phyloP scores from a whole-genome alignment of 2,888 invertebrate species.

The Apamea sordens region DNA sequence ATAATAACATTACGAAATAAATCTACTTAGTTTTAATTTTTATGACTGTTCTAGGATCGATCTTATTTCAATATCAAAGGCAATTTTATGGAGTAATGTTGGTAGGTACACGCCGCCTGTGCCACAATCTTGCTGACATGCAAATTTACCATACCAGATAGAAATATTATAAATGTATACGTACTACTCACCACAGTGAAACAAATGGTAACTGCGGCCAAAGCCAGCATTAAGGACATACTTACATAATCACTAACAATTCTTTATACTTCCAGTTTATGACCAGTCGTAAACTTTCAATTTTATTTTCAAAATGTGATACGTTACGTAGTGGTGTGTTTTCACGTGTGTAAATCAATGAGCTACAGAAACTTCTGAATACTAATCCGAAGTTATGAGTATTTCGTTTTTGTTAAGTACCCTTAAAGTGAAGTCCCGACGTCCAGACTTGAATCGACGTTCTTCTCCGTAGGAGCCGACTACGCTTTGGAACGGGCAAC shows the following conservation, averaged over 20 bases:
- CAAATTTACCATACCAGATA: background rate
- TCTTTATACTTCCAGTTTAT: constrained; percentile 48
- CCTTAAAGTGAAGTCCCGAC: background rate
- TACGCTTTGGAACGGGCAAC: background rate
- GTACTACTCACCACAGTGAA: constrained; percentile 55
- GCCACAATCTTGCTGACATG: background rate
- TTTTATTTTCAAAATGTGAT: constrained; percentile 16
- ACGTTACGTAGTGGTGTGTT: constrained; percentile 4
- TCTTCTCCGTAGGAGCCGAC: background rate
- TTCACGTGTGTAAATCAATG: background rate
- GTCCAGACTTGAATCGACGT: background rate
- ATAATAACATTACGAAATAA: too few relatives aligned
- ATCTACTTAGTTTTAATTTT: background rate
- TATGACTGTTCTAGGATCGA: background rate
- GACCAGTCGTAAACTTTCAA: constrained; percentile 42
- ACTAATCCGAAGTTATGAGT: background rate
- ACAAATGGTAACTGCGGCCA: constrained; percentile 28
- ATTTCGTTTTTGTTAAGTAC: background rate
- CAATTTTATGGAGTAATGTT: background rate
- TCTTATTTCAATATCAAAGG: background rate
- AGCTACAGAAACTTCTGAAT: background rate
- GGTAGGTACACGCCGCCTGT: background rate
- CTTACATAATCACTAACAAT: constrained; percentile 28
- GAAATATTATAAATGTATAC: background rate
- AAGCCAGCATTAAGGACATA: constrained; percentile 50